A percentile compares a stretch with the other conserved stretches of the same genome.
Conservation (phyloP, 2,888 invertebrate genomes). For the Philhelius pedissequus region DNA sequence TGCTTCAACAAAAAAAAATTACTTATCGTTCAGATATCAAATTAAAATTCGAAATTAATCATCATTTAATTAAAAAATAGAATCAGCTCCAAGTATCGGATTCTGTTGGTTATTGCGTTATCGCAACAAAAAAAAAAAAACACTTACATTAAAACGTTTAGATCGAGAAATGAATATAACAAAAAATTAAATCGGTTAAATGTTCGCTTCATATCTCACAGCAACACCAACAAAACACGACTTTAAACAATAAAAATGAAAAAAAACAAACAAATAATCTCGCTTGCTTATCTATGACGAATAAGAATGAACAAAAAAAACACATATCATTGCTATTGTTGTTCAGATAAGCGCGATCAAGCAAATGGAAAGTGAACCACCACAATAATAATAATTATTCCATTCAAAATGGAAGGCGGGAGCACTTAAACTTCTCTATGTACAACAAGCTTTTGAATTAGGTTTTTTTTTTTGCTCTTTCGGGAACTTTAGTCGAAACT, state of each 20-base stretch:
- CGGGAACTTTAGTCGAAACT: slow-evolving; percentile 5
- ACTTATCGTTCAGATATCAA: background rate
- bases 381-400: background rate
- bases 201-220: background rate
- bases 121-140: background rate
- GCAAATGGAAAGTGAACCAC: slow-evolving; percentile 41
- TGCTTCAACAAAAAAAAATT: background rate
- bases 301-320: slow-evolving; percentile 24
- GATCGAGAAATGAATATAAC: background rate
- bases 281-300: slow-evolving; percentile 62
- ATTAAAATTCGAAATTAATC: background rate
- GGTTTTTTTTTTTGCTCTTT: background rate
- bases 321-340: slow-evolving; percentile 67
- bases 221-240: slow-evolving; percentile 32
- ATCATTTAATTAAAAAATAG: background rate
- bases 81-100: background rate
- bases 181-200: background rate
- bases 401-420: background rate
- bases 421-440: no score
- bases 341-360: slow-evolving; percentile 58
- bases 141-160: background rate
- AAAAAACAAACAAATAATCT: slow-evolving; percentile 47
- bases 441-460: background rate
- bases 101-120: background rate
- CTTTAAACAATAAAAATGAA: slow-evolving; percentile 21